Evolutionary conservation across 1,140 invertebrate species (phyloP).

Genomic region (Condylostylus longicornis): DNA sequence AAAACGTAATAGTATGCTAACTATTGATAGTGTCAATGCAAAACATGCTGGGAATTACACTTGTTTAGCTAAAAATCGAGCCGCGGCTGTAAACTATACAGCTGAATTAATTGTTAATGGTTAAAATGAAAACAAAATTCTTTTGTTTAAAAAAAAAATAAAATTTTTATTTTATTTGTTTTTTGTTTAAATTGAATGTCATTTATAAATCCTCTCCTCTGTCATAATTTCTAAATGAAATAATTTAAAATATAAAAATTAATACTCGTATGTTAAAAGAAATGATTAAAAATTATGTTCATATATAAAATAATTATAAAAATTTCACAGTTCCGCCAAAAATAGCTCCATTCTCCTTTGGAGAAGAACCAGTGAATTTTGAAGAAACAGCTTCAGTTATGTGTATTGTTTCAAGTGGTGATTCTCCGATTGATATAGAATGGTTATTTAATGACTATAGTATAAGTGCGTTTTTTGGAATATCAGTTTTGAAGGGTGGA

Average conservation of each 20-base stretch:
- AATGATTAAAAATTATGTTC: no score
- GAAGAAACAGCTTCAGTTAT: constrained; percentile 54
- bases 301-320: no score
- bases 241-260: neutral
- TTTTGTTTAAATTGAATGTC: no score
- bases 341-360: constrained; percentile 47
- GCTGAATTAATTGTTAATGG: constrained; percentile 41
- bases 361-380: constrained; percentile 48
- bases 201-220: no score
- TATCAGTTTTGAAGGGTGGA: constrained; percentile 43
- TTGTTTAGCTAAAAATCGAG: constrained; percentile 48
- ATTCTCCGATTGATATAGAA: constrained; percentile 44
- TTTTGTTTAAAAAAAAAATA: neutral
- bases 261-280: no score
- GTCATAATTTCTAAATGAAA: neutral
- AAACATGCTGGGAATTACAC: constrained; percentile 55
- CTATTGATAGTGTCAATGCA: constrained; percentile 40
- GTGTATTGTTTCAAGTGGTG: constrained; percentile 52
- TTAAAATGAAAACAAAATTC: no score
- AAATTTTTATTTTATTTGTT: neutral
- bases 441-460: constrained; percentile 43
- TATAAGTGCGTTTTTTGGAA: constrained; percentile 35
- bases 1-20: constrained; percentile 36
- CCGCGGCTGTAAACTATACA: constrained; percentile 37
- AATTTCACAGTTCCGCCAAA: constrained; percentile 40